Evolutionary conservation across 2,888 invertebrate species (phyloP).

Genomic region (Drosophila mayaguana): DNA sequence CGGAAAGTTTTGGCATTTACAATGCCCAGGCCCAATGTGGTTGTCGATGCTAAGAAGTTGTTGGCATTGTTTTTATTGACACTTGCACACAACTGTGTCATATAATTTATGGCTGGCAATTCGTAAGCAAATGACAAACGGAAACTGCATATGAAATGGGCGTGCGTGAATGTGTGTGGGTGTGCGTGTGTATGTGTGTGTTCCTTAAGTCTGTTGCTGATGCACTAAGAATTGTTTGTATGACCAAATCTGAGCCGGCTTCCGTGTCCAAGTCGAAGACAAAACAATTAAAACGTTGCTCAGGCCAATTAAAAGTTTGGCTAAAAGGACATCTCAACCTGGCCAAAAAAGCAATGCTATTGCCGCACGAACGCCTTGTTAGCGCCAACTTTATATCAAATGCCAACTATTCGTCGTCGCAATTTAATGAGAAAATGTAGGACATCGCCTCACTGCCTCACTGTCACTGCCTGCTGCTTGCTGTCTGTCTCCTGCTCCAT

Average conservation of each 20-base stretch:
- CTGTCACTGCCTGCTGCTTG: neutral
- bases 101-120: constrained; percentile 66
- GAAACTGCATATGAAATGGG: constrained; percentile 13
- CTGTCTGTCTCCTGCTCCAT: constrained; percentile 23
- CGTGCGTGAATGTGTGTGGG: neutral
- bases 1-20: constrained; percentile 57
- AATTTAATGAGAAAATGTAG: constrained; percentile 80
- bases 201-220: constrained; percentile 28
- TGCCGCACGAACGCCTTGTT: constrained; percentile 73
- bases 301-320: constrained; percentile 78
- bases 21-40: constrained; percentile 39
- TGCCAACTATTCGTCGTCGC: constrained; percentile 73
- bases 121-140: constrained; percentile 28
- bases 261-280: constrained; percentile 20
- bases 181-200: constrained; percentile 9
- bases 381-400: constrained; percentile 73
- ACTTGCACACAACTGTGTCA: constrained; percentile 69
- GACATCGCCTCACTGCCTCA: constrained; percentile 40
- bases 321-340: constrained; percentile 53
- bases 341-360: constrained; percentile 52
- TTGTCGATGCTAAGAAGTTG: constrained; percentile 25
- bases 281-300: constrained; percentile 70
- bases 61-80: constrained; percentile 64
- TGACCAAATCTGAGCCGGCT: constrained; percentile 14
- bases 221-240: constrained; percentile 29